Evolutionary conservation across 1,140 invertebrate genomes (phyloP).

Genomic region (Notospermus geniculatus): DNA sequence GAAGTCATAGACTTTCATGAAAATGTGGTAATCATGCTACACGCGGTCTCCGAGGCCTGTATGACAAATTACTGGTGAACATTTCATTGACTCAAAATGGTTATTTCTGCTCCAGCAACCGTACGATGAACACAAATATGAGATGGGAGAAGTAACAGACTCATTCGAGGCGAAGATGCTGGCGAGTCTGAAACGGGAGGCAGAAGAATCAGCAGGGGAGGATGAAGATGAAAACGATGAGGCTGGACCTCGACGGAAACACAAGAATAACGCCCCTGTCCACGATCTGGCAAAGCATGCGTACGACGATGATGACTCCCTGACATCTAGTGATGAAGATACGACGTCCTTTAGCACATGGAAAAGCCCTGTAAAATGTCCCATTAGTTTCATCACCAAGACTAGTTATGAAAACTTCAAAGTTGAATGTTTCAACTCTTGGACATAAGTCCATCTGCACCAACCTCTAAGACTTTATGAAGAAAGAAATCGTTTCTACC

Average conservation of each 20-base stretch:
- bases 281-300: slow-evolving; percentile 17
- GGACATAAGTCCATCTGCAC: too few relatives aligned
- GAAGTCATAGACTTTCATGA: too few relatives aligned
- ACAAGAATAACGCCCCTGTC: slow-evolving; percentile 3
- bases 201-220: slow-evolving; percentile 1
- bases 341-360: slow-evolving; percentile 39
- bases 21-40: too few relatives aligned
- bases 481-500: too few relatives aligned
- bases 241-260: background rate
- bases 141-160: slow-evolving; percentile 41
- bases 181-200: slow-evolving; percentile 36
- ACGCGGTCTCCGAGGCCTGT: too few relatives aligned
- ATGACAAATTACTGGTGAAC: too few relatives aligned
- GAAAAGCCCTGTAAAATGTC: slow-evolving; percentile 41
- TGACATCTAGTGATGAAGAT: slow-evolving; percentile 38
- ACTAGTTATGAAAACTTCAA: too few relatives aligned
- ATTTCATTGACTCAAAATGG: too few relatives aligned
- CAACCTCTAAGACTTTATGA: too few relatives aligned
- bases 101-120: slow-evolving; percentile 32
- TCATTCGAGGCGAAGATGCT: slow-evolving; percentile 45
- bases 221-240: slow-evolving; percentile 33
- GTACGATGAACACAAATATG: slow-evolving; percentile 41
- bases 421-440: too few relatives aligned
- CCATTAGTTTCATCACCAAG: too few relatives aligned
- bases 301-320: slow-evolving; percentile 36